These are phyloP conservation scores for Limnothrissa miodon DNA, from an alignment of 2,113 vertebrate genomes.

Conservation along the genomic window DNA sequence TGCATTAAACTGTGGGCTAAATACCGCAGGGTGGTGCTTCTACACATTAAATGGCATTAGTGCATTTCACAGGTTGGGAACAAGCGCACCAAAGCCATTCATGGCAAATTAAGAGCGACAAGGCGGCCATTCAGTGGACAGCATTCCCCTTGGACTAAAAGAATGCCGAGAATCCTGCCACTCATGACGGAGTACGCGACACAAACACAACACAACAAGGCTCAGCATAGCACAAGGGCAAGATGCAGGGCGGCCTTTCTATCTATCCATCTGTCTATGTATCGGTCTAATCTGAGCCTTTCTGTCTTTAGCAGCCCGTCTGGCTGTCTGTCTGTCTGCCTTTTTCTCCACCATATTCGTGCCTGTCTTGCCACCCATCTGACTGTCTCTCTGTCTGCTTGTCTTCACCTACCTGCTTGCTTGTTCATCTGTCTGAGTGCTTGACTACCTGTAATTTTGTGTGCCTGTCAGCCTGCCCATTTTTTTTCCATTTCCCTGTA, in stretches of 20 bases:
- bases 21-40: constrained; percentile 19
- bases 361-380: no score
- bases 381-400: neutral
- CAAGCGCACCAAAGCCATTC: constrained; percentile 40
- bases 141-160: neutral
- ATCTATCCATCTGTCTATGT: neutral
- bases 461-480: no score
- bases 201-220: constrained; percentile 27
- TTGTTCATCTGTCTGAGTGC: neutral
- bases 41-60: constrained; percentile 35
- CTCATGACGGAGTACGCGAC: constrained; percentile 30
- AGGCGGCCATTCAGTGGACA: constrained; percentile 49
- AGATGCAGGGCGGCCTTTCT: neutral
- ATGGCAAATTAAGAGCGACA: constrained; percentile 52
- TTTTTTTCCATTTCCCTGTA: no score
- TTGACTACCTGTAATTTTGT: no score
- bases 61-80: constrained; percentile 45
- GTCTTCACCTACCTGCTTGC: neutral
- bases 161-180: constrained; percentile 55
- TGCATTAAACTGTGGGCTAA: neutral
- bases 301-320: neutral
- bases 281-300: neutral
- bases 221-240: neutral
- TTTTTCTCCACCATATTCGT: no score
- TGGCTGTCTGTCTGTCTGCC: neutral